Percentiles rank a stretch among this genome's conserved stretches.
Conservation (phyloP, 2,888 invertebrate genomes). For the Augiades crinisus region DNA sequence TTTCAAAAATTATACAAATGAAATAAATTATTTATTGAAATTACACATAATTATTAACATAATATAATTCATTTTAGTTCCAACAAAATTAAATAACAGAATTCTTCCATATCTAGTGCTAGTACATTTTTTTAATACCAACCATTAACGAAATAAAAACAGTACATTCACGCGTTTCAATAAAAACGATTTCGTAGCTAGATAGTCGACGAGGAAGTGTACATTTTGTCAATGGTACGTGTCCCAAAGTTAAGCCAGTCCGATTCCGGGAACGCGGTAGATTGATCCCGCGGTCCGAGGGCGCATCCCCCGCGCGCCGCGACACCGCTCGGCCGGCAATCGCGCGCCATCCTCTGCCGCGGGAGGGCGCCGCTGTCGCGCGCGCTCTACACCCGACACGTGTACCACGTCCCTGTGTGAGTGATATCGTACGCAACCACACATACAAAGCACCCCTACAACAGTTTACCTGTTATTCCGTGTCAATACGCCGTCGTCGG, state of each 20-base stretch:
- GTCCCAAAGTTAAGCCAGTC: conserved; percentile 49
- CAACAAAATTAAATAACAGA: too few species aligned
- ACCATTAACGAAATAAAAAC: too few species aligned
- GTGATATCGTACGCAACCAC: conserved; percentile 44
- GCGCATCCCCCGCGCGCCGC: conserved; percentile 67
- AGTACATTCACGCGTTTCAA: too few species aligned
- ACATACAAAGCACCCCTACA: background rate
- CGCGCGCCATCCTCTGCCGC: conserved; percentile 75
- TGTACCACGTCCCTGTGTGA: conserved; percentile 61
- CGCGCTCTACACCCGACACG: conserved; percentile 52
- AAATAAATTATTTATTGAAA: too few species aligned
- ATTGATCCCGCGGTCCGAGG: conserved; percentile 59
- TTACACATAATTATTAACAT: too few species aligned
- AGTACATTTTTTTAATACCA: too few species aligned
- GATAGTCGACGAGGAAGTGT: conserved; percentile 1
- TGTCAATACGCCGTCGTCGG: conserved; percentile 56
- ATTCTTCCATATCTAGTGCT: too few species aligned
- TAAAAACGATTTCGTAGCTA: too few species aligned
- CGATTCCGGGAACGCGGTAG: conserved; percentile 50
- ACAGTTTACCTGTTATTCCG: conserved; percentile 47
- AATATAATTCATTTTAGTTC: too few species aligned
- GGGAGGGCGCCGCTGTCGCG: conserved; percentile 66
- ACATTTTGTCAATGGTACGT: conserved; percentile 44
- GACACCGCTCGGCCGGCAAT: conserved; percentile 53
- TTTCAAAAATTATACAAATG: too few species aligned